Evolutionary conservation across 2,797 vertebrate genomes (phyloP), one percentile per base, ranked within the genome.

Genomic region (Chromis chromis): DNA sequence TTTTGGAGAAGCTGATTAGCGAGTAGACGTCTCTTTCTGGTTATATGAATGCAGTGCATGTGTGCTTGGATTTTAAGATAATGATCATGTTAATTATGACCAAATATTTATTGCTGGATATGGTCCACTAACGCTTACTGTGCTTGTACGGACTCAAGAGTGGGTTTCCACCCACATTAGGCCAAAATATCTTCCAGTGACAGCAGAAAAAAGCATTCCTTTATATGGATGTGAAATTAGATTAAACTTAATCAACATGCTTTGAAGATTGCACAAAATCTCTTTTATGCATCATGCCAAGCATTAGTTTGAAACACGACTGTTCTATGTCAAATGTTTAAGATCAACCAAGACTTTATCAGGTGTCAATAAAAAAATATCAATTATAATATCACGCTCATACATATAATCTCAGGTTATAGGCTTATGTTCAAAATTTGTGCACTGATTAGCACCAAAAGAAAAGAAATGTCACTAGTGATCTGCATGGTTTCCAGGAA

Each of bases 221-320:
- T 66, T 24, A 8, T 44, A 67, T 52, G 39, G 27, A 17, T 56
- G 66, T 58, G 53, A 49, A 68, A 60, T 50, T 52, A 65, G 64
- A 76, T 81, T 59, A 56, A 49, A 68, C 10, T 48, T 48, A 22
- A 68, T 59, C n/a, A 42, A 28, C n/a, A 4, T 21, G n/a, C 0
- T 52, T 2, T 4, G 5, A 50, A 4, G 28, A 31, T 48, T 58
- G 22, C 27, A 24, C 63, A 40, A 14, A 40, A 40, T 40, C 13
- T 40, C 39, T 40, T 65, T 59, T 59, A 3, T 0, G 2, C 50
- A 4, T 58, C 54, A 25, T 13, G 9, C 21, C 50, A 19, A 63
- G 16, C 2, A 57, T 40, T 16, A 40, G 6, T 5, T 31, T 31
- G 28, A 31, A 31, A 31, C 4, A 31, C 3, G 4, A 31, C 28